These are phyloP conservation scores for Electrona antarctica DNA, from an alignment of 2,113 vertebrate genomes.

Conservation along the genomic window DNA sequence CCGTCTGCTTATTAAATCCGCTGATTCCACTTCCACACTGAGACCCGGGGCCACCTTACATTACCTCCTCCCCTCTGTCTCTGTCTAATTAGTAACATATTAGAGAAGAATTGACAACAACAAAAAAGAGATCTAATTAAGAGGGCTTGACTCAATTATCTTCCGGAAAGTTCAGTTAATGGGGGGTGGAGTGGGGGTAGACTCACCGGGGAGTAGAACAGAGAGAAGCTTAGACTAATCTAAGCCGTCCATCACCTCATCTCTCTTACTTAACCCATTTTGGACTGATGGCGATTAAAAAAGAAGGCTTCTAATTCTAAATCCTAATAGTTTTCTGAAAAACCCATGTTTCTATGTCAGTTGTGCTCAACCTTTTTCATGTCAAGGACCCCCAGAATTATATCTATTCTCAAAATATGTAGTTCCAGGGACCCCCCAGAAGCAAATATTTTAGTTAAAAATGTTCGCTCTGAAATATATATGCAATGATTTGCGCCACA, in stretches of 20 bases:
- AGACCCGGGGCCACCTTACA: conserved; percentile 36
- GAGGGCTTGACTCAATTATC: conserved; percentile 61
- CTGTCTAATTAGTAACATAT: conserved; percentile 68
- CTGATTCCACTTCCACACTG: conserved; percentile 38
- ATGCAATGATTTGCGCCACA: too few relatives aligned
- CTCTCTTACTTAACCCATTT: conserved; percentile 28
- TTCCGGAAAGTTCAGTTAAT: conserved; percentile 58
- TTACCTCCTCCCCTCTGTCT: conserved; percentile 45
- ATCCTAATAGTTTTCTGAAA: too few relatives aligned
- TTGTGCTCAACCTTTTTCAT: too few relatives aligned
- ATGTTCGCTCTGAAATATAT: too few relatives aligned
- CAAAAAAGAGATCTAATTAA: conserved; percentile 67
- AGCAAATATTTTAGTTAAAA: too few relatives aligned
- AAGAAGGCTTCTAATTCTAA: too few relatives aligned
- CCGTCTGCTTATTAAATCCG: conserved; percentile 49
- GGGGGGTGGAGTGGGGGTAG: conserved; percentile 32
- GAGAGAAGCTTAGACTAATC: conserved; percentile 34
- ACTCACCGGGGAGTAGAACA: conserved; percentile 47
- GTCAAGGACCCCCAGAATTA: too few relatives aligned
- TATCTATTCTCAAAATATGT: too few relatives aligned
- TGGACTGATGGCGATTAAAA: too few relatives aligned
- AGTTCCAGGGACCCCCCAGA: too few relatives aligned
- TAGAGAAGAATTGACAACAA: conserved; percentile 62
- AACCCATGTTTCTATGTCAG: too few relatives aligned
- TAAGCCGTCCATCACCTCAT: conserved; percentile 40